Evolutionary conservation across 2,888 invertebrate genomes (phyloP), one percentile per base, ranked within the genome.

Genomic region (Parnassius smintheus): DNA sequence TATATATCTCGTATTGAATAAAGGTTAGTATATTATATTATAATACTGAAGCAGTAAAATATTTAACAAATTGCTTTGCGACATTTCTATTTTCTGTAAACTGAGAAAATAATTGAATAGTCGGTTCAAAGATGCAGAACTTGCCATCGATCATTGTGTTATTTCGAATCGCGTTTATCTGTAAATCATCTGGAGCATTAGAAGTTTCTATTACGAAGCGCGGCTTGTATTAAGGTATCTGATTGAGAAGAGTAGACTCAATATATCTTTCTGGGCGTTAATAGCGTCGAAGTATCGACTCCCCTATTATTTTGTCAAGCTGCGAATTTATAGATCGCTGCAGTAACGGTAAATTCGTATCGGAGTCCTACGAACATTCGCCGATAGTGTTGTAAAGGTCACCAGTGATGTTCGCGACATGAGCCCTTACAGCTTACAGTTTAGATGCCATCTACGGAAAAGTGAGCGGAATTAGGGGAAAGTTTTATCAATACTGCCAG

Each of bases 241-340:
- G 90, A 91, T 90, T 87, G 89, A 86, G 87, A 85, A 75, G 84
- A 82, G 81, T 76, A 82, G 82, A 81, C 78, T 81, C 86, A 85
- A 90, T 91, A 91, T 91, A 91, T 91, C 91, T 90, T 86, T 78
- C 76, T 73, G 77, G 86, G 88, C 91, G 91, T 91, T 91, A 91
- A 91, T 91, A 87, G 90, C 87, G 78, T 78, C 77, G 82, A 83
- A 83, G 81, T 83, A 88, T 86, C 87, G 85, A 75, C 80, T 81
- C 81, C 78, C 85, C 90, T 90, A 91, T 91, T 91, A 91, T 91
- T 91, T 91, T 91, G 91, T 91, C 91, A 90, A 89, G 90, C 76
- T 70, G 79, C 78, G 80, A 83, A 91, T 91, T 91, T 91, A 91
- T 91, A 84, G 91, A 84, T 85, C 80, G 81, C 72, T 73, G 77